Conservation (phyloP, 2,113 vertebrate species). For the Phalacrocorax brasilianus region DNA sequence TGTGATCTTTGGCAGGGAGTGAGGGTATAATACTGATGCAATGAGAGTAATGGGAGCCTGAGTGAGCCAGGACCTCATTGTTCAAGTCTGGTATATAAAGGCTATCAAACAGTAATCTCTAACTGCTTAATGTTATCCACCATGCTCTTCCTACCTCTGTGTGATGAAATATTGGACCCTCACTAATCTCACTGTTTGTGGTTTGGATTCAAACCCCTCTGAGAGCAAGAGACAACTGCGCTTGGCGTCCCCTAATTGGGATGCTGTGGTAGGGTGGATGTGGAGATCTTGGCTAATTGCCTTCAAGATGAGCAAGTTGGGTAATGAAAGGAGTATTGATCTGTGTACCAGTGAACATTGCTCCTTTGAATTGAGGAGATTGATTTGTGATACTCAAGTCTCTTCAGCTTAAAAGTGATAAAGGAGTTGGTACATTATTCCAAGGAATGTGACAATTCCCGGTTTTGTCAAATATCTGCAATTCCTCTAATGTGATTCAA, state of each 20-base stretch:
- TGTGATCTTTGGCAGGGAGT: neutral
- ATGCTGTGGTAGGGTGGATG: neutral
- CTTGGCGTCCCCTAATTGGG: neutral
- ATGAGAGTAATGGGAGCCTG: neutral
- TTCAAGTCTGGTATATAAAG: neutral
- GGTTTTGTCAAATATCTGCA: neutral
- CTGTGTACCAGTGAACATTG: neutral
- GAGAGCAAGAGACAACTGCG: neutral
- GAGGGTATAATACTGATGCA: neutral
- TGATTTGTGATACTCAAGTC: neutral
- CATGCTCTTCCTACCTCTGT: neutral
- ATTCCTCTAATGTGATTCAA: neutral
- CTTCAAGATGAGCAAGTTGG: neutral
- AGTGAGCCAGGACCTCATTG: fast-evolving
- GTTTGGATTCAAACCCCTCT: neutral
- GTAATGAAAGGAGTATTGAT: neutral
- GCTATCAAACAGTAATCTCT: neutral
- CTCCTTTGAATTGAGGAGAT: neutral
- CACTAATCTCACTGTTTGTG: too few species aligned
- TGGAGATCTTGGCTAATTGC: neutral
- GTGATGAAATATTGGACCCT: neutral
- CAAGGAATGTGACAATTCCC: neutral
- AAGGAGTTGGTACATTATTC: neutral
- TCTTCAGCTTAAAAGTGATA: neutral
- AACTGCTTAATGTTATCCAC: neutral